Percentiles rank a stretch among this genome's conserved stretches.
Evolutionary conservation across 2,888 invertebrate genomes (phyloP).

Genomic region (Coecobrya sp.): DNA sequence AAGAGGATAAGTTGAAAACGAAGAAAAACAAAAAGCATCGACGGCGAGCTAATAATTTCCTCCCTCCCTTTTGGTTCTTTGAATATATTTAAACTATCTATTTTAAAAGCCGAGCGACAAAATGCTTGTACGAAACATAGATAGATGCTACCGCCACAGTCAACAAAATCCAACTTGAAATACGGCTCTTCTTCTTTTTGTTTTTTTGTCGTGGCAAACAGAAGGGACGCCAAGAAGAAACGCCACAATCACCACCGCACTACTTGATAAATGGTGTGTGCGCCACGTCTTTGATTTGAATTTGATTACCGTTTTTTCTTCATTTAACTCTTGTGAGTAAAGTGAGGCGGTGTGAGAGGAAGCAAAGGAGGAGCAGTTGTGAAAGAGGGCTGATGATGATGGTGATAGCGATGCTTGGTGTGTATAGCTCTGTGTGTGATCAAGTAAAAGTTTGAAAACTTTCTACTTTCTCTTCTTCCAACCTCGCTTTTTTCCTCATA

Average conservation of each 20-base stretch:
- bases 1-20: slow-evolving; percentile 12
- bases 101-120: background rate
- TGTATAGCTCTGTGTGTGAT: slow-evolving; percentile 11
- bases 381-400: background rate
- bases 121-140: background rate
- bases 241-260: background rate
- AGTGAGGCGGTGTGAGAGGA: background rate
- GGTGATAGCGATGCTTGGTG: background rate
- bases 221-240: slow-evolving; percentile 40
- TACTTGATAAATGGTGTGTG: slow-evolving; percentile 80
- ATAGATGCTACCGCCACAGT: background rate
- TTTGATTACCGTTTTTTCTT: slow-evolving; percentile 87
- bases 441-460: slow-evolving; percentile 34
- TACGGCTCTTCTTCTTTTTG: background rate
- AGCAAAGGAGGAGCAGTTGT: slow-evolving; percentile 27
- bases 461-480: background rate
- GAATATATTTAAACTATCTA: background rate
- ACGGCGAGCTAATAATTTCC: slow-evolving; percentile 48
- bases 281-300: slow-evolving; percentile 86
- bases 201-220: slow-evolving; percentile 4
- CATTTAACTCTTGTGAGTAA: slow-evolving; percentile 84
- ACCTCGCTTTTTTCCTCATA: background rate
- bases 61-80: background rate
- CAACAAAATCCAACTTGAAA: slow-evolving; percentile 19
- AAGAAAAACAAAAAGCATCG: background rate